phyloP scores from a whole-genome alignment of 2,113 vertebrate species.

The Spea multiplicata region DNA sequence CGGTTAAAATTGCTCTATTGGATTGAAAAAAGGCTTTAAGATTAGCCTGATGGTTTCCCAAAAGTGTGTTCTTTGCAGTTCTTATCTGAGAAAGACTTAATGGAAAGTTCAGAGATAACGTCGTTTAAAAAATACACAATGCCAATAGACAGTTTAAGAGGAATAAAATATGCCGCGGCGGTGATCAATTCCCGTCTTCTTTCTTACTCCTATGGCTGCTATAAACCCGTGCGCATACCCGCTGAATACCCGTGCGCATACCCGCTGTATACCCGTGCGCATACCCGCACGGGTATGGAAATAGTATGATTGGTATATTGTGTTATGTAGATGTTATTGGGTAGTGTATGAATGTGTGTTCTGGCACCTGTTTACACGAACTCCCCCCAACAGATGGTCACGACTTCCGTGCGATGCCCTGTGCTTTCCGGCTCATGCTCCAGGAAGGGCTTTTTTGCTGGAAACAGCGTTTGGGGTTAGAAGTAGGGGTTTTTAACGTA shows the following conservation, averaged over 20 bases:
- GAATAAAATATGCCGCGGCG: neutral
- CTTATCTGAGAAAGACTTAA: slow-evolving; percentile 25
- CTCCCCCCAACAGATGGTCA: neutral
- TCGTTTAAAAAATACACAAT: slow-evolving; percentile 29
- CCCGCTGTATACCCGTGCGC: no score
- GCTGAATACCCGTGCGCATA: no score
- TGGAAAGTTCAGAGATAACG: slow-evolving; percentile 35
- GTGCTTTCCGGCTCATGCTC: neutral
- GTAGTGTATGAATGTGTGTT: slow-evolving; percentile 1
- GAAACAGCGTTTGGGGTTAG: neutral
- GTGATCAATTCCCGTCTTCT: no score
- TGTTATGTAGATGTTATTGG: neutral
- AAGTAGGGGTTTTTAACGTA: no score
- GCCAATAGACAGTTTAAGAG: slow-evolving; percentile 19
- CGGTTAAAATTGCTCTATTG: neutral
- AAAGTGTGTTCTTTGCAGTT: slow-evolving; percentile 9
- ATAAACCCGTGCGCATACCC: no score
- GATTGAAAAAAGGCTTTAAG: neutral
- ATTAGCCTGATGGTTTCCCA: slow-evolving; percentile 19
- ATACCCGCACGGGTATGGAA: no score
- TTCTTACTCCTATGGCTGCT: no score
- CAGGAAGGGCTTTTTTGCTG: slow-evolving; percentile 1
- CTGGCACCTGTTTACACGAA: neutral
- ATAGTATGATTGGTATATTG: slow-evolving; percentile 54
- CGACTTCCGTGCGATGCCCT: neutral